These are phyloP conservation scores for Drosophila erecta DNA, from an alignment of 1,140 invertebrate genomes.

Conservation along the genomic window DNA sequence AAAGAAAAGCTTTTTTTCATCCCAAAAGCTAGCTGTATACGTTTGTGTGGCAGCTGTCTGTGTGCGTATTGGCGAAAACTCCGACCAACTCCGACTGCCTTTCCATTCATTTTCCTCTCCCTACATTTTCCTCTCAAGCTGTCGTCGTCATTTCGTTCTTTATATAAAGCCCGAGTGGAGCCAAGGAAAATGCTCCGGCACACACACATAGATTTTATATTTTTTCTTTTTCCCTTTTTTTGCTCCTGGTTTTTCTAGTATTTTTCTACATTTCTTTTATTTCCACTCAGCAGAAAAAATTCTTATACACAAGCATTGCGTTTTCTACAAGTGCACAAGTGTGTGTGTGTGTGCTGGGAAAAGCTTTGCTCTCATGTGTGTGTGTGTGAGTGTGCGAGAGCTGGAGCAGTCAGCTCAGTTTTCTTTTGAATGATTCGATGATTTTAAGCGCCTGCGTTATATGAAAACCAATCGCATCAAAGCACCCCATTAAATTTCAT, in stretches of 20 bases:
- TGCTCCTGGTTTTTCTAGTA: conserved; percentile 23
- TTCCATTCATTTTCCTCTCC: conserved; percentile 19
- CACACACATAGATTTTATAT: conserved; percentile 30
- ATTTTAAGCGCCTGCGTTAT: conserved; percentile 85
- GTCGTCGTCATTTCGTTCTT: conserved; percentile 57
- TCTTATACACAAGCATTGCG: conserved; percentile 75
- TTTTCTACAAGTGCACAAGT: conserved; percentile 37
- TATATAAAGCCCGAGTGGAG: conserved; percentile 66
- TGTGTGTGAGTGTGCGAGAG: conserved; percentile 49
- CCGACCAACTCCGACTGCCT: conserved; percentile 53
- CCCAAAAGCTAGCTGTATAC: conserved; percentile 52
- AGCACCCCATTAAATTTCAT: conserved; percentile 85
- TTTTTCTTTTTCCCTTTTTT: conserved; percentile 24
- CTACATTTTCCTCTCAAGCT: conserved; percentile 30
- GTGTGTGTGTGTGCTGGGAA: conserved; percentile 22
- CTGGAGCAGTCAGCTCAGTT: conserved; percentile 78
- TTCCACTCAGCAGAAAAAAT: conserved; percentile 75
- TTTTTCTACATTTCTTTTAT: conserved; percentile 77
- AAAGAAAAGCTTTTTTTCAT: conserved; percentile 69
- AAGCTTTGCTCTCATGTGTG: conserved; percentile 40
- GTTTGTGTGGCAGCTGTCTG: conserved; percentile 77
- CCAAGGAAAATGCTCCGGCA: conserved; percentile 62
- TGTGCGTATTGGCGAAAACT: conserved; percentile 76
- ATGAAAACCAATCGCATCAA: conserved; percentile 85
- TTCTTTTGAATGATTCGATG: conserved; percentile 85